Evolutionary conservation across 1,140 invertebrate species (phyloP).

Genomic region (Temnothorax longispinosus): DNA sequence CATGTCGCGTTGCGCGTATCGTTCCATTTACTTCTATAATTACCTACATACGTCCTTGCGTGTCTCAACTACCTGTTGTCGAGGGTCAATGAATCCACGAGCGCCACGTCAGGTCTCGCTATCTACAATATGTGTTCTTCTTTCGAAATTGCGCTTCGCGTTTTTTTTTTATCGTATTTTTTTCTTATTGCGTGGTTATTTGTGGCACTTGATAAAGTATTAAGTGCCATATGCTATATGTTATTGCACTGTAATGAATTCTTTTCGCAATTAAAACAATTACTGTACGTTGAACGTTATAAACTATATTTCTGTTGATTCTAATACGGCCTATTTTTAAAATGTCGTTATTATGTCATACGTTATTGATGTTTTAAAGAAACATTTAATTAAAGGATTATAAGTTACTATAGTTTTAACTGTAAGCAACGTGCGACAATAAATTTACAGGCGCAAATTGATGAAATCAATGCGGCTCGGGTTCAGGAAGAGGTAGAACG

Average conservation of each 20-base stretch:
- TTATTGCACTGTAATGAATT: not conserved
- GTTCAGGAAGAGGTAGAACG: constrained; percentile 87
- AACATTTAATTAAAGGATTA: constrained; percentile 38
- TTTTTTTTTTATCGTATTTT: not conserved
- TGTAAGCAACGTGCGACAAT: not conserved
- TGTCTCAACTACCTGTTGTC: constrained; percentile 30
- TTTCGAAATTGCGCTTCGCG: constrained; percentile 11
- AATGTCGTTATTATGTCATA: no score
- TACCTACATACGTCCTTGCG: not conserved
- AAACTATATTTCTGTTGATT: not conserved
- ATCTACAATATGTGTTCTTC: constrained; percentile 5
- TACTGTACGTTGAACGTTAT: not conserved
- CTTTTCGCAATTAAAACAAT: not conserved
- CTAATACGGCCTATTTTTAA: not conserved
- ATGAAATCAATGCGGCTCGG: constrained; percentile 86
- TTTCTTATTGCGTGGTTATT: not conserved
- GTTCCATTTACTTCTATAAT: constrained; percentile 17
- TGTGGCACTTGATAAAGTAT: not conserved
- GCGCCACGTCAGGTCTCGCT: constrained; percentile 38
- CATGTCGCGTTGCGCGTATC: not conserved
- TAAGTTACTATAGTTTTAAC: constrained; percentile 19
- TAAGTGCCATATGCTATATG: no score
- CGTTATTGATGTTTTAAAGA: not conserved
- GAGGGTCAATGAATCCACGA: constrained; percentile 36
- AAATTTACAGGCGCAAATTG: constrained; percentile 81